Conservation (phyloP, 2,797 vertebrate species). For the Sebastolobus alascanus region DNA sequence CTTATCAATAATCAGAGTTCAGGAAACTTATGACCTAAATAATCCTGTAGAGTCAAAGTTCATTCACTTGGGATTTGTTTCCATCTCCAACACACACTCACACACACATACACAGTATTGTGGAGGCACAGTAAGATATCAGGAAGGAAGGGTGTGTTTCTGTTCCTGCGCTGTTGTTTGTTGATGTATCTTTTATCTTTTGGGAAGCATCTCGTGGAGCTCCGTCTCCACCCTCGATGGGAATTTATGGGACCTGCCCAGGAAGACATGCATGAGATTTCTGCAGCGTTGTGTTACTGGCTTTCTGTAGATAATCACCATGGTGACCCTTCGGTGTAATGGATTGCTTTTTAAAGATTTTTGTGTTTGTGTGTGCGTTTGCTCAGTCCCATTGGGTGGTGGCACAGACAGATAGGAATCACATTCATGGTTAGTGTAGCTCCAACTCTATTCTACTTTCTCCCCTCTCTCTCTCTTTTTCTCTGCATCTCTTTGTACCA, state of each 20-base stretch:
- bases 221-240: constrained; percentile 67
- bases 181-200: constrained; percentile 83
- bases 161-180: constrained; percentile 76
- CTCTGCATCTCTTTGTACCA: constrained; percentile 2
- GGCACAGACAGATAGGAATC: constrained; percentile 63
- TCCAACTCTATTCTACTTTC: constrained; percentile 25
- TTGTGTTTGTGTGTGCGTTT: constrained; percentile 24
- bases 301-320: constrained; percentile 72
- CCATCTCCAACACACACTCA: constrained; percentile 13
- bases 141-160: constrained; percentile 80
- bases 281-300: constrained; percentile 35
- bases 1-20: constrained; percentile 51
- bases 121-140: constrained; percentile 69
- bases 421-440: constrained; percentile 35
- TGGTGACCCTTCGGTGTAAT: constrained; percentile 56
- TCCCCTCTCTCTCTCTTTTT: neutral
- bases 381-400: constrained; percentile 20
- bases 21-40: constrained; percentile 40
- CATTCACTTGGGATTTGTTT: constrained; percentile 38
- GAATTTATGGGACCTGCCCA: constrained; percentile 73
- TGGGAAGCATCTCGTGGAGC: constrained; percentile 71
- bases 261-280: constrained; percentile 66
- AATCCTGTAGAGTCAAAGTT: neutral
- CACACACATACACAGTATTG: constrained; percentile 16
- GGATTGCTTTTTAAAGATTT: constrained; percentile 59